Base-by-base conservation (phyloP, 2,888 invertebrate species). In the Pharmacophagus antenor region DNA sequence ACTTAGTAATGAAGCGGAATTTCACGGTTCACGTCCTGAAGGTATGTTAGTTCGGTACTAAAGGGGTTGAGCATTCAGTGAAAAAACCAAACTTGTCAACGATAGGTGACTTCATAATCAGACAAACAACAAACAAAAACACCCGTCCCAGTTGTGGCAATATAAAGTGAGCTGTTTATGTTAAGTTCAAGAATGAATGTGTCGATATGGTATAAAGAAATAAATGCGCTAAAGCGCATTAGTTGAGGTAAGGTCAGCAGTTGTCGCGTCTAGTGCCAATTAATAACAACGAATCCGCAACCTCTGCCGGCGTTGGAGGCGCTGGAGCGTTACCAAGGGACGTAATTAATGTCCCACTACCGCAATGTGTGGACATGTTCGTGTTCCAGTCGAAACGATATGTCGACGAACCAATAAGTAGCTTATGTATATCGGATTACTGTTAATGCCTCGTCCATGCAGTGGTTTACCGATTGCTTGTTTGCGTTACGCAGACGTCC, bases 291-390 rank as follows among this genome's bases (percentile, higher is more conserved):
- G 47, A 41, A 51, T 21, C 23, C 37, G 46, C 22, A n/a, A 46
- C 46, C 44, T 42, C 51, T 51, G 47, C 21, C 49, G 31, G 21
- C 44, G 46, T 21, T 44, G 41, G 37, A 46, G 46, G 60, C 47
- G 55, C 60, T 60, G 60, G 60, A 60, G 52, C 61, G 23, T 51
- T 56, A 61, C 61, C 61, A 61, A 61, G 42, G 41, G n/a, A 22
- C 1, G 52, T 61, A 56, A 56, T 56, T 61, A 22, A 52, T 49
- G 48, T 42, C 56, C 52, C 56, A 61, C 27, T 21, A 18, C 22
- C 41, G 25, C 48, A 52, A 53, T 52, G 21, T 41, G 56, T 41
- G 56, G 52, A 51, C 42, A 51, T 56, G 52, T 50, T 54, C 20
- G 17, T 20, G 52, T 52, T 20, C 48, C 52, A 18, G 48, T 25